Evolutionary conservation across 2,113 vertebrate genomes (phyloP).

Genomic region (Tachuris rubrigastra): DNA sequence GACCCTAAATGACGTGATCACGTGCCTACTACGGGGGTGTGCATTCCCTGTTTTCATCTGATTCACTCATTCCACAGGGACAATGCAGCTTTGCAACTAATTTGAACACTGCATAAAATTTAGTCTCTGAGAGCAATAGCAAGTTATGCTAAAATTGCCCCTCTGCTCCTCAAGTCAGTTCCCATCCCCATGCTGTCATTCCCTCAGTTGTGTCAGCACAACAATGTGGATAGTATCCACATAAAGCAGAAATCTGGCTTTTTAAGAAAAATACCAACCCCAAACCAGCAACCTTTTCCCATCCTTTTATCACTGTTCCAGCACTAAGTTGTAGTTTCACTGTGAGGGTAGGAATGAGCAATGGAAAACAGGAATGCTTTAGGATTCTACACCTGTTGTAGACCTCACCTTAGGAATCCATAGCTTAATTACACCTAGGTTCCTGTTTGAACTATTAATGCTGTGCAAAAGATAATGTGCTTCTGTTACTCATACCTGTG

Average conservation of each 20-base stretch:
- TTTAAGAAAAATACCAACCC: background rate
- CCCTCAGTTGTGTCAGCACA: background rate
- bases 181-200: background rate
- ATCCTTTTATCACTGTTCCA: background rate
- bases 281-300: background rate
- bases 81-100: background rate
- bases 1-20: background rate
- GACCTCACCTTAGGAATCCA: background rate
- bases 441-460: background rate
- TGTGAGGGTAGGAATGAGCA: background rate
- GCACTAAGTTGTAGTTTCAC: background rate
- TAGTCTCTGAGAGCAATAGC: background rate
- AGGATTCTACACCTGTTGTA: background rate
- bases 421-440: background rate
- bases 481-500: background rate
- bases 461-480: background rate
- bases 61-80: background rate
- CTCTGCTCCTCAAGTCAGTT: background rate
- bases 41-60: background rate
- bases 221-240: background rate
- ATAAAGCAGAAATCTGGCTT: background rate
- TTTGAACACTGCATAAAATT: background rate
- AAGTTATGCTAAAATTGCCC: background rate
- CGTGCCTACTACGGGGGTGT: background rate
- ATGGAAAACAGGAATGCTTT: background rate